Conservation (phyloP, 2,113 vertebrate species). For the Ammodytes dubius region DNA sequence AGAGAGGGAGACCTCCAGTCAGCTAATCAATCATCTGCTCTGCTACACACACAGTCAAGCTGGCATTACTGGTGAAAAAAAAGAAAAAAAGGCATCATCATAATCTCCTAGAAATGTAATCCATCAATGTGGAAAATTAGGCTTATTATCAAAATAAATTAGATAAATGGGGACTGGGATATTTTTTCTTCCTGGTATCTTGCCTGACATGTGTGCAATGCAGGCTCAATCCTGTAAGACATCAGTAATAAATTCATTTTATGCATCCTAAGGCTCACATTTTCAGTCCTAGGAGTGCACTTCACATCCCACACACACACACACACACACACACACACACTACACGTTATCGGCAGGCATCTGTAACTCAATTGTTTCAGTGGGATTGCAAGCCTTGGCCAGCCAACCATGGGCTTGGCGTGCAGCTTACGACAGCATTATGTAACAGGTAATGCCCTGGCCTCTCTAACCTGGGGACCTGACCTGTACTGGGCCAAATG, state of each 20-base stretch:
- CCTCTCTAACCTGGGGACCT: slow-evolving; percentile 49
- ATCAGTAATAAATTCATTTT: slow-evolving; percentile 15
- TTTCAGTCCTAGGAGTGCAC: slow-evolving; percentile 6
- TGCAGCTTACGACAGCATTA: slow-evolving; percentile 50
- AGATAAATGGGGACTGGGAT: slow-evolving; percentile 39
- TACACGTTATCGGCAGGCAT: slow-evolving; percentile 44
- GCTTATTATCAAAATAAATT: slow-evolving; percentile 58
- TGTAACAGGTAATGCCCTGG: slow-evolving; percentile 59
- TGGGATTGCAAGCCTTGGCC: slow-evolving; percentile 19
- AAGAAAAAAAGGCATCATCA: slow-evolving; percentile 30
- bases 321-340: slow-evolving; percentile 31
- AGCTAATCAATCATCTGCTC: slow-evolving; percentile 55
- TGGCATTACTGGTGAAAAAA: slow-evolving; percentile 29
- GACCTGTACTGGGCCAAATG: slow-evolving; percentile 55
- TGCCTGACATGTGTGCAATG: slow-evolving; percentile 14
- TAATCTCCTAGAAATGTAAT: slow-evolving; percentile 55
- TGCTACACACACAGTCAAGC: slow-evolving; percentile 16
- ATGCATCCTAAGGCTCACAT: slow-evolving; percentile 12
- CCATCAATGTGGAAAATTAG: slow-evolving; percentile 54
- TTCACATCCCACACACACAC: not conserved
- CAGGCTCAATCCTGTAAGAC: slow-evolving; percentile 16
- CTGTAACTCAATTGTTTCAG: slow-evolving; percentile 57
- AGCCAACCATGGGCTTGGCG: slow-evolving; percentile 22
- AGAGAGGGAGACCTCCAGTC: slow-evolving; percentile 12
- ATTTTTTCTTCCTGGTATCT: slow-evolving; percentile 11